Evolutionary conservation across 2,888 invertebrate species (phyloP).

Genomic region (Apeira syringaria): DNA sequence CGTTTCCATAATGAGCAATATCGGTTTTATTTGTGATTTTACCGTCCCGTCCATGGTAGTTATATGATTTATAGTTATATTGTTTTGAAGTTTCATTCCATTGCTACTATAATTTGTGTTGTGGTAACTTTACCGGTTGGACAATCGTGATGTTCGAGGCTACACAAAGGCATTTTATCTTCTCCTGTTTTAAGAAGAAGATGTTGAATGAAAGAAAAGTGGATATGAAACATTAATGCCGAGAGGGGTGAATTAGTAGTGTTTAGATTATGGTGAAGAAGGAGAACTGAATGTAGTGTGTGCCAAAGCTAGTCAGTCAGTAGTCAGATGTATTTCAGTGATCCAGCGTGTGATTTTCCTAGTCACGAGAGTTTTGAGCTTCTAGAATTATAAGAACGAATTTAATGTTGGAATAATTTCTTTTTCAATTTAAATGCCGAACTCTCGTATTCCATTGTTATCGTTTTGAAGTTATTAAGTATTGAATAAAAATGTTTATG

Average conservation of each 20-base stretch:
- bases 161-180: constrained; percentile 24
- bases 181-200: constrained; percentile 66
- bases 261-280: constrained; percentile 38
- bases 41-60: constrained; percentile 75
- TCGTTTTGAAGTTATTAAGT: too few species aligned
- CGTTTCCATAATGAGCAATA: constrained; percentile 17
- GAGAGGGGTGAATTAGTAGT: constrained; percentile 29
- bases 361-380: constrained; percentile 59
- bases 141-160: constrained; percentile 27
- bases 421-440: constrained; percentile 4
- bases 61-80: constrained; percentile 52
- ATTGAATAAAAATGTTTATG: neutral
- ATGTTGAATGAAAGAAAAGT: constrained; percentile 27
- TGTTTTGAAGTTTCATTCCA: constrained; percentile 27
- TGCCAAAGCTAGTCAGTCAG: constrained; percentile 34
- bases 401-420: constrained; percentile 39
- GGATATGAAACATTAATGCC: constrained; percentile 39
- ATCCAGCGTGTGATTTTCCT: constrained; percentile 38
- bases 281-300: constrained; percentile 24
- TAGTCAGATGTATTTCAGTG: too few species aligned
- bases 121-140: constrained; percentile 13
- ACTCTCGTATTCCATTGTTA: too few species aligned
- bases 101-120: constrained; percentile 11
- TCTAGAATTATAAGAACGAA: constrained; percentile 67
- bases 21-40: constrained; percentile 59